phyloP scores from a whole-genome alignment of 2,113 vertebrate species.

The Odocoileus hemionus region DNA sequence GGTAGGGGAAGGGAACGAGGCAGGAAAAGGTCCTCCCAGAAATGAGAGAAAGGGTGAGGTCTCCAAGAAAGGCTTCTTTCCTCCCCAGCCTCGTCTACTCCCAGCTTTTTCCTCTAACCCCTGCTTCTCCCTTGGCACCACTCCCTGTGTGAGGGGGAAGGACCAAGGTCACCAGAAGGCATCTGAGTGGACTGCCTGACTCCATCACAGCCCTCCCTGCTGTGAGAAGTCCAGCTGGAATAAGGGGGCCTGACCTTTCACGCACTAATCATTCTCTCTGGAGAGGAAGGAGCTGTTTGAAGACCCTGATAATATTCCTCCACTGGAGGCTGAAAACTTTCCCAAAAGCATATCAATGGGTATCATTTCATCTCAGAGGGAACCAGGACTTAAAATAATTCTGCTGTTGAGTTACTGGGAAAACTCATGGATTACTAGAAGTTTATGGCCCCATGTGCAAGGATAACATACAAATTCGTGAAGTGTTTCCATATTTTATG shows the following conservation, averaged over 20 bases:
- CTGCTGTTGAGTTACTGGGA: constrained; percentile 62
- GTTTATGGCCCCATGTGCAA: neutral
- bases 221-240: neutral
- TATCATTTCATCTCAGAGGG: constrained; percentile 63
- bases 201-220: neutral
- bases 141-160: neutral
- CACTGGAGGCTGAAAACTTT: neutral
- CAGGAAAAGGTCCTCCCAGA: neutral
- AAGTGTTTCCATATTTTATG: neutral
- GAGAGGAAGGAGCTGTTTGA: constrained; percentile 18
- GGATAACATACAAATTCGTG: neutral
- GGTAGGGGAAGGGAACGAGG: neutral
- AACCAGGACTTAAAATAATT: constrained; percentile 76
- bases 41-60: neutral
- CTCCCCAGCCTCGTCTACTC: neutral
- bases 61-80: neutral
- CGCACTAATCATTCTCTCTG: neutral
- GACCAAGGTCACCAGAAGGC: constrained; percentile 13
- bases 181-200: neutral
- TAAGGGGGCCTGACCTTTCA: neutral
- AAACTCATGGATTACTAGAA: constrained; percentile 71
- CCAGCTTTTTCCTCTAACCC: neutral
- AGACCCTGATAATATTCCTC: neutral
- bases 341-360: neutral
- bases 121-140: neutral